Evolutionary conservation across 2,888 invertebrate genomes (phyloP).

Genomic region (Eudiplozoon nipponicum): DNA sequence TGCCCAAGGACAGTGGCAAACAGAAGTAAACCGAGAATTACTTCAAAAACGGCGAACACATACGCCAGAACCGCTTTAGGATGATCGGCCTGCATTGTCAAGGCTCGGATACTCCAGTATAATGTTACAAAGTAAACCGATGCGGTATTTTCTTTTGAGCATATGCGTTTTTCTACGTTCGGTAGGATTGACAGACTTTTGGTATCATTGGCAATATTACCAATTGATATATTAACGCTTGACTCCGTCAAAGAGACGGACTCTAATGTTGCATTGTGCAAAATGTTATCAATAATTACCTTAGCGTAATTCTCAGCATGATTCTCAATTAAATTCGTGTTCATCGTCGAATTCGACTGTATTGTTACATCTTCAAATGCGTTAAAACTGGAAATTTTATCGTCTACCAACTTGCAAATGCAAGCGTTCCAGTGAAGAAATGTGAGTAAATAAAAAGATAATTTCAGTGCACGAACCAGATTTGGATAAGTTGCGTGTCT

Average conservation of each 20-base stretch:
- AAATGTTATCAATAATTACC: too few relatives aligned
- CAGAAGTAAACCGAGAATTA: constrained; percentile 61
- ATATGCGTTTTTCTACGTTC: constrained; percentile 19
- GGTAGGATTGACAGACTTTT: too few relatives aligned
- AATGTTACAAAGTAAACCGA: constrained; percentile 82
- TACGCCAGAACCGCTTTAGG: constrained; percentile 65
- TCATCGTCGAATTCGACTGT: too few relatives aligned
- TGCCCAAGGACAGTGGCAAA: constrained; percentile 83
- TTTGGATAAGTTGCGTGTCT: constrained; percentile 93
- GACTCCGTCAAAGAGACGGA: too few relatives aligned
- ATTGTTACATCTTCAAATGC: too few relatives aligned
- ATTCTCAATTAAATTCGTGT: too few relatives aligned
- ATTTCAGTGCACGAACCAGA: constrained; percentile 33
- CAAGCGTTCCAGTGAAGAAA: constrained; percentile 99
- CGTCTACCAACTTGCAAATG: too few relatives aligned
- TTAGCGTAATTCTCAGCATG: too few relatives aligned
- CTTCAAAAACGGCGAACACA: constrained; percentile 65
- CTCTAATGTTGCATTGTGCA: too few relatives aligned
- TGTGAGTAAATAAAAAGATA: constrained; percentile 56
- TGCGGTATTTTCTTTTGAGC: constrained; percentile 46
- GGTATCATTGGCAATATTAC: too few relatives aligned
- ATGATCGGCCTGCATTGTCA: constrained; percentile 69
- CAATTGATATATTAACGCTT: too few relatives aligned
- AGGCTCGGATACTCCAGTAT: constrained; percentile 79
- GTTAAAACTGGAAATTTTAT: too few relatives aligned